Evolutionary conservation across 2,797 vertebrate genomes (phyloP), one percentile per base, ranked within the genome.

Genomic region (Chrysocyon brachyurus): DNA sequence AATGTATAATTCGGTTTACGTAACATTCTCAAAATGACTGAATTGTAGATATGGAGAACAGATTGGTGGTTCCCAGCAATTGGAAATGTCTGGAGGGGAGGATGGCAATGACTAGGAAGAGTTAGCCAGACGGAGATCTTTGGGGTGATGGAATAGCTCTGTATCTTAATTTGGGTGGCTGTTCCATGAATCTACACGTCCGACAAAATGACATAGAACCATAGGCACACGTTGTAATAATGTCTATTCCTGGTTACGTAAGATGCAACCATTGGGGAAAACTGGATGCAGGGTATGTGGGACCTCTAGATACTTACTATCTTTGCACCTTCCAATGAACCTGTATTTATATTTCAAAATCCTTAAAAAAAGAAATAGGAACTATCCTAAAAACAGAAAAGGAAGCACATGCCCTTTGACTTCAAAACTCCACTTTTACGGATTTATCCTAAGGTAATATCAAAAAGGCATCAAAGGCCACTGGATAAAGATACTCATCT

Each of bases 251-350:
- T 61, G 21, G 36, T 90, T 86, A 90, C 7, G 12, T 56, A 46
- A 91, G 63, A 78, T 33, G 52, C 9, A 86, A 66, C 31, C 49
- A 57, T 0, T 54, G 49, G 28, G 79, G 40, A 56, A 91, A 93
- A 61, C 52, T 9, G 7, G 2, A 26, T 56, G 68, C 40, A 79
- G 19, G 15, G 26, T 22, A 52, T 12, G 2, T 10, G 46, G 56
- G 54, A 57, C n/a, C 21, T 89, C 49, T 81, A 59, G 90, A 14
- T 12, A 31, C 16, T 83, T 12, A 31, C 16, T 83, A 36, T 79
- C 52, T 93, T 94, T 83, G 22, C 40, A 91, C 75, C 75, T 85
- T 95, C 75, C 59, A 81, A 36, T 72, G 68, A 96, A 31, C 91
- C 73, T 6, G 2, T 79, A 77, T 66, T 68, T 82, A 66, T 82